Evolutionary conservation across 2,888 invertebrate species (phyloP).

Genomic region (Lepidochrysops patricia): DNA sequence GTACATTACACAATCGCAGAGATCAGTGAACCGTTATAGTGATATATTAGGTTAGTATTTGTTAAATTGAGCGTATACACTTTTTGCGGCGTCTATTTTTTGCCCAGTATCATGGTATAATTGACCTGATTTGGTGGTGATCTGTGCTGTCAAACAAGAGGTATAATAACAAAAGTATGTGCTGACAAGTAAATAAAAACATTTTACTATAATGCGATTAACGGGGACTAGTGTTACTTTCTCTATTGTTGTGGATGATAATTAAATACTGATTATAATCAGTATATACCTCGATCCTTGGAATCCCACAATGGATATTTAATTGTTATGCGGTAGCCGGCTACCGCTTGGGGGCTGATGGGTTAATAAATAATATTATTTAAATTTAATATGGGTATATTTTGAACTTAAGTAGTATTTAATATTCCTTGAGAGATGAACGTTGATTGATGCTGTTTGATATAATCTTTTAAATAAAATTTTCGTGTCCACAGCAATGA

Average conservation of each 20-base stretch:
- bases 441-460: no score
- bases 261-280: not conserved
- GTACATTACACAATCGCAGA: not conserved
- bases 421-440: no score
- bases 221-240: not conserved
- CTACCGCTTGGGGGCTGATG: no score
- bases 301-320: no score
- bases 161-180: not conserved
- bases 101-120: conserved; percentile 17
- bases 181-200: not conserved
- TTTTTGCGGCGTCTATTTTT: conserved; percentile 16
- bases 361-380: no score
- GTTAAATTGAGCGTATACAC: conserved; percentile 24
- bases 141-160: not conserved
- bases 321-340: no score
- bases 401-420: no score
- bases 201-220: not conserved
- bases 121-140: conserved; percentile 9
- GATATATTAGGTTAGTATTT: conserved; percentile 28
- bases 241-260: not conserved
- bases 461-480: no score
- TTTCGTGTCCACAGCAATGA: no score
- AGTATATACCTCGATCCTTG: no score
- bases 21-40: conserved; percentile 25
- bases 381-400: no score